Conservation (phyloP, 2,797 vertebrate genomes). For the Sciurus carolinensis region DNA sequence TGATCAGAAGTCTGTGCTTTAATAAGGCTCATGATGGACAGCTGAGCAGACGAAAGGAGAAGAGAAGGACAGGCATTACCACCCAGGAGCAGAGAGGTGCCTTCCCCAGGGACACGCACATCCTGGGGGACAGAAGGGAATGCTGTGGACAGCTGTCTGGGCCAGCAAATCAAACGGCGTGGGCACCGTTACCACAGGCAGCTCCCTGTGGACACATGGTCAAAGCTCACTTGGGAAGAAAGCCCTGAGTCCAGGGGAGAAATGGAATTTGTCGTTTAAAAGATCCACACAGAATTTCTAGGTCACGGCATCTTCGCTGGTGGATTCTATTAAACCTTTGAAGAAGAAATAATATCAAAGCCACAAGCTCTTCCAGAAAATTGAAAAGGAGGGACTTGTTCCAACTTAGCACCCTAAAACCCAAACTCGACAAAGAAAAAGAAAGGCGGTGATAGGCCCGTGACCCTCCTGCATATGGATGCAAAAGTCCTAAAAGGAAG, state of each 20-base stretch:
- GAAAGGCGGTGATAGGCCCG: neutral
- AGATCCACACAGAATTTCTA: neutral
- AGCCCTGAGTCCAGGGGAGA: neutral
- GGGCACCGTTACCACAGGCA: neutral
- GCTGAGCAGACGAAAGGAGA: neutral
- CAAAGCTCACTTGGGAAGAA: neutral
- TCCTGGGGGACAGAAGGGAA: neutral
- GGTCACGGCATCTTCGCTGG: neutral
- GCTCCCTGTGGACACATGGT: neutral
- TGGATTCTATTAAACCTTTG: neutral
- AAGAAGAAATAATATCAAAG: neutral
- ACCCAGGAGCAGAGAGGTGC: too few species aligned
- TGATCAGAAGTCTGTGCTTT: neutral
- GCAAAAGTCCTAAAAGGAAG: neutral
- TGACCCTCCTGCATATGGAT: neutral
- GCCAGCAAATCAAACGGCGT: neutral
- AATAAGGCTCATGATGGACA: neutral
- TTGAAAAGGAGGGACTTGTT: neutral
- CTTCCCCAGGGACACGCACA: too few species aligned
- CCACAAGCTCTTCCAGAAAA: neutral
- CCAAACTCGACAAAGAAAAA: neutral
- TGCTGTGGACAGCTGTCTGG: neutral
- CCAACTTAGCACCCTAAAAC: neutral
- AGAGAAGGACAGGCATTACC: neutral
- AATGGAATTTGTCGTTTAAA: neutral